These are phyloP conservation scores for Sminthopsis crassicaudata DNA, from an alignment of 2,113 vertebrate species.

Conservation along the genomic window DNA sequence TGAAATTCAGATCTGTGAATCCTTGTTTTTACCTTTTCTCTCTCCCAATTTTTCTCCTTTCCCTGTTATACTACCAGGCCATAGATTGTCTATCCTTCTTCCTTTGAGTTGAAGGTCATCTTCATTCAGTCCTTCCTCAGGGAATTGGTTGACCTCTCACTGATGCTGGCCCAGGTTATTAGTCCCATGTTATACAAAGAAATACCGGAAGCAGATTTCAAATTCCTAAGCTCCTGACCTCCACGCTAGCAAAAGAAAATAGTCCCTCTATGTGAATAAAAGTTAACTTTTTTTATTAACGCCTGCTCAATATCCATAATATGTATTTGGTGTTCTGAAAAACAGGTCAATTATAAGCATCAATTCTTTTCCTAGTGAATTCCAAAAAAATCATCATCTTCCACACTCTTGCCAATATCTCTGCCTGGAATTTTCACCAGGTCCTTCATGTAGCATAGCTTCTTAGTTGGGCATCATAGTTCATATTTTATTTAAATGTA, in stretches of 20 bases:
- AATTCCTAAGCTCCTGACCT: neutral
- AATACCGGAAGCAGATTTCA: neutral
- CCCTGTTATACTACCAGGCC: neutral
- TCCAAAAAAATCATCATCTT: neutral
- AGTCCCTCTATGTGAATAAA: neutral
- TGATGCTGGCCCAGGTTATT: neutral
- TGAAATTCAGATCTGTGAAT: neutral
- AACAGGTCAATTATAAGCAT: accelerated
- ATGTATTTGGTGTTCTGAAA: neutral
- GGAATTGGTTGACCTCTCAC: neutral
- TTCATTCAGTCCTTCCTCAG: neutral
- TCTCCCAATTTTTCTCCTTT: neutral
- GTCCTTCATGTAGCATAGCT: neutral
- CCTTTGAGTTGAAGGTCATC: neutral
- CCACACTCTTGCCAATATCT: neutral
- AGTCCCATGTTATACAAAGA: neutral
- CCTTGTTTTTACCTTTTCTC: neutral
- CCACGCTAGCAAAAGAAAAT: neutral
- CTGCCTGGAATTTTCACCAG: neutral
- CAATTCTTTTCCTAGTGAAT: too few species aligned
- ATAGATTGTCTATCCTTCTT: neutral
- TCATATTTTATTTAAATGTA: neutral
- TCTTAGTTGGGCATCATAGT: neutral
- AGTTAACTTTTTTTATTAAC: neutral
- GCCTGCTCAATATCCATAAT: neutral